Base-by-base conservation (phyloP, 2,797 vertebrate species). In the Acanthopagrus latus region DNA sequence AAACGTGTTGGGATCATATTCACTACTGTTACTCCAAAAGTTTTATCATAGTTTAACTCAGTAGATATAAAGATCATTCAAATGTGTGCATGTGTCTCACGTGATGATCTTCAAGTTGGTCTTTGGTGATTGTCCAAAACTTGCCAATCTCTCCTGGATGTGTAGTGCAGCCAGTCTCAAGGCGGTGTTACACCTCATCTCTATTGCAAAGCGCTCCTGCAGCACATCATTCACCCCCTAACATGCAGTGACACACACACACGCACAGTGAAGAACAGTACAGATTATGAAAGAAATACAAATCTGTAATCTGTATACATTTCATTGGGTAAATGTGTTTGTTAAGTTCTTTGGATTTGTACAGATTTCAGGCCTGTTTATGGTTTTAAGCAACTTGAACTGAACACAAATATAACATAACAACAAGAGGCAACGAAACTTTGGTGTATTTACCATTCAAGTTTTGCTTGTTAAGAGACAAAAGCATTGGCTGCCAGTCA, bases 171-270 rank as follows among this genome's bases (percentile, higher is more conserved):
- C 97, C 16, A 99, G 95, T 12, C 97, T 95, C 73, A 99, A 84
- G 0, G 98, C 98, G 0, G 97, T 92, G 72, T 97, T 98, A 82
- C 98, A 99, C 81, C 98, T 97, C 98, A 99, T 99, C 83, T 99
- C 98, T 62, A 98, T 94, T 0, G 98, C 98, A 90, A 97, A 99
- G 56, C 97, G 96, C 73, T 99, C 98, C 92, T 97, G 98, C 76
- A 99, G 96, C 64, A 99, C 98, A 11, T 99, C 98, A 0, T 97
- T 97, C 91, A 98, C 97, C 66, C 98, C 98, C 98, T 99, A 59
- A 87, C 62, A 88, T 44, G 86, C 41, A 85, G n/a, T 84, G 44
- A 44, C 43, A 44, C 43, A 44, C 43, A 44, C 58, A 60, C 14
- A 73, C n/a, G 63, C 0, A 41, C 16, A 11, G 12, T 9, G 18